phyloP scores from a whole-genome alignment of 2,113 vertebrate species.

The rabbit (Oryctolagus cuniculus) region mOryCun1.1 NC_091442.1:116925501-116926000 shows the following conservation, averaged over 20 bases:
- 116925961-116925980: not conserved
- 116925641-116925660: too few relatives aligned
- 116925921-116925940: not conserved
- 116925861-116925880: not conserved
- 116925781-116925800: not conserved
- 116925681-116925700: too few relatives aligned
- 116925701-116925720: too few relatives aligned
- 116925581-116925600: not conserved
- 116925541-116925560: not conserved
- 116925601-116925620: too few relatives aligned
- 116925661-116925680: too few relatives aligned
- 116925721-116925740: too few relatives aligned
- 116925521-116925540: not conserved
- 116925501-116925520: slow-evolving; percentile 13
- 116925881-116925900: not conserved
- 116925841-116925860: not conserved
- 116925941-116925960: not conserved
- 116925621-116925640: too few relatives aligned
- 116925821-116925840: not conserved
- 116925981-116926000: not conserved
- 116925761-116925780: not conserved
- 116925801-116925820: not conserved
- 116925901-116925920: not conserved
- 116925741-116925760: not conserved
- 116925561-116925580: not conserved